Evolutionary conservation across 2,888 invertebrate species (phyloP), one percentile per base, ranked within the genome.

Genomic region (Poecilobothrus nobilitatus): DNA sequence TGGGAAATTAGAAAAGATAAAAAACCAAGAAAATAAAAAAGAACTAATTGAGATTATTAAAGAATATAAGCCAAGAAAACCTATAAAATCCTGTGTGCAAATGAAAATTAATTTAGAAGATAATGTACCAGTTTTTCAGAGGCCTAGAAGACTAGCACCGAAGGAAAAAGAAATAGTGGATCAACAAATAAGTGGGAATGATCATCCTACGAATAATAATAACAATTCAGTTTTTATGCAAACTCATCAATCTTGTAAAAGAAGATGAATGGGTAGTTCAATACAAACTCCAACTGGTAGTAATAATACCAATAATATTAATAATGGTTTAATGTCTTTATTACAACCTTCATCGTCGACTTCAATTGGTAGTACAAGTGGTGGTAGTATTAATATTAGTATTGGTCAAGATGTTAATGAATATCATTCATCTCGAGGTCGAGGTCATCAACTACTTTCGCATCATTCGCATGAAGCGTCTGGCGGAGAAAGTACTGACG

Each of bases 401-500:
- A n/a, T n/a, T n/a, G n/a, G n/a, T n/a, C n/a, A n/a, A n/a, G n/a
- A n/a, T n/a, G n/a, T n/a, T n/a, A n/a, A n/a, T n/a, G n/a, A n/a
- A n/a, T n/a, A n/a, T n/a, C n/a, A n/a, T n/a, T n/a, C n/a, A n/a
- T n/a, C n/a, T n/a, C n/a, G n/a, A n/a, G n/a, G n/a, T n/a, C n/a
- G 85, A 63, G 84, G 85, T 21, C 84, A 84, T 75, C 81, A 81
- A 75, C 81, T 86, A 72, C 83, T 85, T 81, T 82, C 82, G 76
- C 81, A 81, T 78, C 81, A 82, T 72, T 81, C 86, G 79, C 80
- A 81, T 70, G 84, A 84, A 73, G 83, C 83, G 73, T 84, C 85
- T 69, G 86, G 86, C 69, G 85, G 85, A 53, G 87, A 87, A 74
- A 86, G 86, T 76, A 84, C 86, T 68, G 86, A 87, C 69, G 90